Evolutionary conservation across 2,113 vertebrate species (phyloP).

Genomic region (Oreochromis spilurus): DNA sequence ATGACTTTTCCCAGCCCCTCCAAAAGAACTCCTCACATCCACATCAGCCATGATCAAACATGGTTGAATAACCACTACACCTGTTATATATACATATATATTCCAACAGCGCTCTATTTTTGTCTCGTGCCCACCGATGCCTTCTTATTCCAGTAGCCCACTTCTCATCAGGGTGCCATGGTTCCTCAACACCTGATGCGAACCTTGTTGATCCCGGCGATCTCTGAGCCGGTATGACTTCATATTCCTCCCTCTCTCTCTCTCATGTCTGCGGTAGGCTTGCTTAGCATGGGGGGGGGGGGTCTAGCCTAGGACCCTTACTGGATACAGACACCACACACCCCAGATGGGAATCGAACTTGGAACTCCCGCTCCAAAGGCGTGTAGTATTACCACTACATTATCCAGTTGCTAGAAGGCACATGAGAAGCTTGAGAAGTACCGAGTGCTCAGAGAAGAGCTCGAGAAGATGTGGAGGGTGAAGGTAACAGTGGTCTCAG

Average conservation of each 20-base stretch:
- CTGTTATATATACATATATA: not conserved
- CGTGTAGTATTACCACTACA: not conserved
- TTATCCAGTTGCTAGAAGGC: not conserved
- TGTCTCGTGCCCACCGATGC: fast-evolving
- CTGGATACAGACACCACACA: not conserved
- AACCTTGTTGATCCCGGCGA: not conserved
- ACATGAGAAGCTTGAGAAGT: not conserved
- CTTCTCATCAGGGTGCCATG: not conserved
- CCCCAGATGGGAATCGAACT: not conserved
- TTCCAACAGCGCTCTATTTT: not conserved
- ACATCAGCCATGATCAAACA: not conserved
- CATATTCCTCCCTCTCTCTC: not conserved
- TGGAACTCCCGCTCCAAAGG: not conserved
- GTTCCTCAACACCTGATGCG: not conserved
- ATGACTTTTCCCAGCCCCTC: constrained; percentile 9
- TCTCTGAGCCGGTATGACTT: not conserved
- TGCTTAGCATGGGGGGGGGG: not conserved
- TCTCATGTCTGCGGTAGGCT: not conserved
- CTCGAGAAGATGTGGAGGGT: not conserved
- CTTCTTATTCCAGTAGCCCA: not conserved
- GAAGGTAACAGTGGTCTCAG: not conserved
- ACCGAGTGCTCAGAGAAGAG: not conserved
- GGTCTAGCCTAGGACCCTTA: not conserved
- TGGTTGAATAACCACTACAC: not conserved
- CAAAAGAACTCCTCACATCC: constrained; percentile 28